Base-by-base conservation (phyloP, 2,888 invertebrate genomes). In the Magallana nippona region DNA sequence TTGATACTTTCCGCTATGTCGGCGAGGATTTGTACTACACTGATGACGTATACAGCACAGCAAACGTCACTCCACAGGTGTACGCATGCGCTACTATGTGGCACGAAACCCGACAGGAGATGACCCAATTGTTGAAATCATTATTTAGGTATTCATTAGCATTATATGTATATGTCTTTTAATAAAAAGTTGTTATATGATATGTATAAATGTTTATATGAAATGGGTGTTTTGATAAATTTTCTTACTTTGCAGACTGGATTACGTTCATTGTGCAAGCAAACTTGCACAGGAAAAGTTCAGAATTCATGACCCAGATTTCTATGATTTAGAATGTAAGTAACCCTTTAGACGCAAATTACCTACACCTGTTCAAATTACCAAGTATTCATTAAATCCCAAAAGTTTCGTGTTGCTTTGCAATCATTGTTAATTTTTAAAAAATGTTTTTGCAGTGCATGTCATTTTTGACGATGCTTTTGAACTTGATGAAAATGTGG, bases 41-140 rank as follows among this genome's bases (percentile, higher is more conserved):
- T 56, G 89, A 88, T 11, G 88, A 88, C 56, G 86, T 86, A 1
- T 86, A 86, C 83, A 83, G 82, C 17, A 82, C 85, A 0, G 80
- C 84, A 60, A 87, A 88, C 79, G 86, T 89, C 10, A 88, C 89
- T 55, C 92, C 92, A 22, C 90, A 89, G 94, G 98, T 99, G 90
- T 99, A 97, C 94, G 97, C 98, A 63, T 99, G 99, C 94, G 97
- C 97, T 80, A 99, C 99, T 90, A 99, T 99, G 99, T 99, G 99
- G 99, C 99, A 99, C 95, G 99, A 99, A 95, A 99, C 98, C 32
- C 97, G 97, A 94, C 98, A 98, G 85, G 92, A 92, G 88, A 92
- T 92, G 91, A 92, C 91, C n/a, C 91, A 97, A 93, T 97, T 98
- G 94, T 95, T 98, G 87, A 97, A 97, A 94, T 98, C 98, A 83